A percentile compares a stretch with the other conserved stretches of the same genome.
Conservation (phyloP, 2,113 vertebrate genomes). For the Choloepus hoffmanni region DNA sequence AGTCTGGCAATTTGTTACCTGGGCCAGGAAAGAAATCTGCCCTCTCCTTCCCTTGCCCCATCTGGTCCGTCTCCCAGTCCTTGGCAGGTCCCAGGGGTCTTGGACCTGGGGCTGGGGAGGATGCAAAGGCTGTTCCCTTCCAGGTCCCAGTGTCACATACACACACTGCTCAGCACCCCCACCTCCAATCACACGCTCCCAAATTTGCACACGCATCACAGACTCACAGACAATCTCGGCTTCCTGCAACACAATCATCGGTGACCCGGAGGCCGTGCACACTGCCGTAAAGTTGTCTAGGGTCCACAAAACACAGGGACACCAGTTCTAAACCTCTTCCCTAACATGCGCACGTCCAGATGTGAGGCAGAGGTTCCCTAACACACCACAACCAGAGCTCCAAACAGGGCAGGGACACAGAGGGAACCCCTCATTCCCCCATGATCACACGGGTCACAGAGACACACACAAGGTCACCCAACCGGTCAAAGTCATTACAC, state of each 20-base stretch:
- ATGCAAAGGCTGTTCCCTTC: not conserved
- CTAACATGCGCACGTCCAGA: not conserved
- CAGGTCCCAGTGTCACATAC: not conserved
- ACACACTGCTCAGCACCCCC: not conserved
- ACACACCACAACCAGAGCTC: not conserved
- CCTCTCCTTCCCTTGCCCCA: not conserved
- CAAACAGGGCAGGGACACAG: not conserved
- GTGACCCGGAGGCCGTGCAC: not conserved
- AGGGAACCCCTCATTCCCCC: not conserved
- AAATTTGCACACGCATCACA: not conserved
- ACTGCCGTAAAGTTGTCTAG: not conserved
- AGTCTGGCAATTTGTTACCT: conserved; percentile 55
- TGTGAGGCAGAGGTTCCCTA: not conserved
- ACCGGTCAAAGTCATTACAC: not conserved
- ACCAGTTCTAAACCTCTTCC: not conserved
- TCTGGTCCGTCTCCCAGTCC: not conserved
- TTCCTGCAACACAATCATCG: not conserved
- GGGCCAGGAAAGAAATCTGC: not conserved
- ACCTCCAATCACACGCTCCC: not conserved
- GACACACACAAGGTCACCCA: not conserved
- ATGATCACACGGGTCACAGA: not conserved
- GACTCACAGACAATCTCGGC: not conserved
- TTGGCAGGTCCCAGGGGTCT: not conserved
- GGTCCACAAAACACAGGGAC: not conserved
- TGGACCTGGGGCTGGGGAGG: not conserved